Evolutionary conservation across 2,797 vertebrate genomes (phyloP).

Genomic region (Gorsachius magnificus): DNA sequence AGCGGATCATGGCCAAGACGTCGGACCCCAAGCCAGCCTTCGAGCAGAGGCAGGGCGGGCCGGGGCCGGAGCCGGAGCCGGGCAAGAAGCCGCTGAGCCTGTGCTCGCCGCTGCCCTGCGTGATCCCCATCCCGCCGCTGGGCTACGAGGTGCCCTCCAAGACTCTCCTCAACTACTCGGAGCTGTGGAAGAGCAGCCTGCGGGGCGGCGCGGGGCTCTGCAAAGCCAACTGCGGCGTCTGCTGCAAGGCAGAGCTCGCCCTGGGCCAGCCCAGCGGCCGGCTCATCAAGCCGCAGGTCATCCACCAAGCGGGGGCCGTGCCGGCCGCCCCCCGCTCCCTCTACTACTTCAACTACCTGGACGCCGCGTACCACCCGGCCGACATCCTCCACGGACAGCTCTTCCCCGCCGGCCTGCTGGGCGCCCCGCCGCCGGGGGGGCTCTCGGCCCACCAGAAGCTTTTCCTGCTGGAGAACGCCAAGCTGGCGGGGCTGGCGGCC

Average conservation of each 20-base stretch:
- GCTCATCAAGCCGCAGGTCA: slow-evolving; percentile 95
- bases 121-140: slow-evolving; percentile 92
- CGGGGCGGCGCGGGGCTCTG: slow-evolving; percentile 85
- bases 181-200: slow-evolving; percentile 93
- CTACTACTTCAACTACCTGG: slow-evolving; percentile 97
- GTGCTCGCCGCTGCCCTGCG: slow-evolving; percentile 91
- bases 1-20: slow-evolving; percentile 97
- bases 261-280: slow-evolving; percentile 84
- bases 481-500: slow-evolving; percentile 79
- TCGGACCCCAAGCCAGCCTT: slow-evolving; percentile 82
- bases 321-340: slow-evolving; percentile 86
- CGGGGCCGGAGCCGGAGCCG: slow-evolving; percentile 71
- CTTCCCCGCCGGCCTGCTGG: slow-evolving; percentile 85
- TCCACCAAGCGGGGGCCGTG: slow-evolving; percentile 89
- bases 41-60: slow-evolving; percentile 54
- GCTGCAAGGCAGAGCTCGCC: slow-evolving; percentile 86
- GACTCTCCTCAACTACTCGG: slow-evolving; percentile 93
- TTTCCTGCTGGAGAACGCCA: slow-evolving; percentile 90
- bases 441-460: slow-evolving; percentile 92
- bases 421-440: slow-evolving; percentile 74
- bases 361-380: slow-evolving; percentile 89
- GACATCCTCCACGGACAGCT: slow-evolving; percentile 82
- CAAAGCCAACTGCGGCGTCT: slow-evolving; percentile 90
- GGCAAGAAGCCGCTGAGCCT: slow-evolving; percentile 86
- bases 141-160: slow-evolving; percentile 91